Evolutionary conservation across 2,888 invertebrate genomes (phyloP).

Genomic region (Cephus runcator): DNA sequence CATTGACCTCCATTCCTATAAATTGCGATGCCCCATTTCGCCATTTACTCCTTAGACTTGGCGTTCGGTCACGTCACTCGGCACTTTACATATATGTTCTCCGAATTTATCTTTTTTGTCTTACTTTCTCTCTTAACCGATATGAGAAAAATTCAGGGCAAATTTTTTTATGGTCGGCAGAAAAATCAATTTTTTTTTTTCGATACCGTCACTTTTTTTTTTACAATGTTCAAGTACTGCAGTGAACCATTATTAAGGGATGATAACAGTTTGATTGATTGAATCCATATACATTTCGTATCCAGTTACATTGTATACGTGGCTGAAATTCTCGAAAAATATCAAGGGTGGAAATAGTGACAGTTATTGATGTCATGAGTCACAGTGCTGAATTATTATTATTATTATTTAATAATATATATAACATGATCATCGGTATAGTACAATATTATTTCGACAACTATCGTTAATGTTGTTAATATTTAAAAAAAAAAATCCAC

Average conservation of each 20-base stretch:
- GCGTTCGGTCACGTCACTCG: neutral
- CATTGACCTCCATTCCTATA: neutral
- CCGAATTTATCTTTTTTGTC: no score
- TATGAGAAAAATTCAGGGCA: neutral
- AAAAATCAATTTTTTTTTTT: neutral
- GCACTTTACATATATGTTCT: no score
- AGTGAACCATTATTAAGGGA: neutral
- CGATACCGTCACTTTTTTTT: neutral
- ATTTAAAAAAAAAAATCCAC: neutral
- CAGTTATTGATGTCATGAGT: neutral
- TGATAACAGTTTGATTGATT: constrained; percentile 24
- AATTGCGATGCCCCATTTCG: neutral
- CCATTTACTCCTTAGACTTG: neutral
- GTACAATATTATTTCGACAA: neutral
- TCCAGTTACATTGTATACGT: constrained; percentile 17
- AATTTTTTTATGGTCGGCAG: neutral
- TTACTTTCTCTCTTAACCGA: neutral
- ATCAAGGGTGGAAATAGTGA: neutral
- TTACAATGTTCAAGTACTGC: neutral
- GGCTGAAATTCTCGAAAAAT: neutral
- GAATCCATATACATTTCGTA: constrained; percentile 23
- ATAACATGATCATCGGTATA: neutral
- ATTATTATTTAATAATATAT: neutral
- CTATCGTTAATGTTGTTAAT: neutral
- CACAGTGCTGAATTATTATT: neutral